These are phyloP conservation scores for Orchestia grillus DNA, from an alignment of 1,140 invertebrate species.

Conservation along the genomic window DNA sequence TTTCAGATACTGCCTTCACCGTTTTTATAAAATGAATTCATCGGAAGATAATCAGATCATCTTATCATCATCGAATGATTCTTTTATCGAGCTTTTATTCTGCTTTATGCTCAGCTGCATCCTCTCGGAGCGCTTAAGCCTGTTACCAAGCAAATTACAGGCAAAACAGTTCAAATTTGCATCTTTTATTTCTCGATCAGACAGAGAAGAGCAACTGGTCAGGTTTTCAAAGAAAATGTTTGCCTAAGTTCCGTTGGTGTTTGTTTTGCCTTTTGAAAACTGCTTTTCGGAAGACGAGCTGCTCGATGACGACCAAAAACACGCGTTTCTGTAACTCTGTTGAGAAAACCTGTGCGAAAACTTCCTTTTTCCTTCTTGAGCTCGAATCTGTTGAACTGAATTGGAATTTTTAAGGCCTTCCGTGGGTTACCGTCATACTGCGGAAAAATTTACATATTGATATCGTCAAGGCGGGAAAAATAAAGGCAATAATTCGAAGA, in stretches of 20 bases:
- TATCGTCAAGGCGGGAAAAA: too few species aligned
- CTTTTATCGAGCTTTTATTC: too few species aligned
- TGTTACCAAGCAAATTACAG: too few species aligned
- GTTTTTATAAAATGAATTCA: too few species aligned
- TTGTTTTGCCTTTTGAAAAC: neutral
- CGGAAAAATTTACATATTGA: too few species aligned
- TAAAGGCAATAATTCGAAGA: too few species aligned
- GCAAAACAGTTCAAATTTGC: neutral
- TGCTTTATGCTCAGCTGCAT: too few species aligned
- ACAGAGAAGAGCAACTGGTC: neutral
- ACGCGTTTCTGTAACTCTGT: neutral
- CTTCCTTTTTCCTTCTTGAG: neutral
- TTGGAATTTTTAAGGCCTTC: neutral
- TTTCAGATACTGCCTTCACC: too few species aligned
- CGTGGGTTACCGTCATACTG: too few species aligned
- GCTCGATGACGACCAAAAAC: neutral
- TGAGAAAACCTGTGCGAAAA: neutral
- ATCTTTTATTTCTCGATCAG: neutral
- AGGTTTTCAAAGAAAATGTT: neutral
- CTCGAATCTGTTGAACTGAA: neutral
- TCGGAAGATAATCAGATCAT: too few species aligned
- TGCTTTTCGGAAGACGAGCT: neutral
- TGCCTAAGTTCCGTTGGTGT: neutral
- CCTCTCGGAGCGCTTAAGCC: too few species aligned
- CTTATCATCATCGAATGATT: too few species aligned